phyloP scores from a whole-genome alignment of 2,797 vertebrate genomes.

The Mormyrus hasselquistii region DNA sequence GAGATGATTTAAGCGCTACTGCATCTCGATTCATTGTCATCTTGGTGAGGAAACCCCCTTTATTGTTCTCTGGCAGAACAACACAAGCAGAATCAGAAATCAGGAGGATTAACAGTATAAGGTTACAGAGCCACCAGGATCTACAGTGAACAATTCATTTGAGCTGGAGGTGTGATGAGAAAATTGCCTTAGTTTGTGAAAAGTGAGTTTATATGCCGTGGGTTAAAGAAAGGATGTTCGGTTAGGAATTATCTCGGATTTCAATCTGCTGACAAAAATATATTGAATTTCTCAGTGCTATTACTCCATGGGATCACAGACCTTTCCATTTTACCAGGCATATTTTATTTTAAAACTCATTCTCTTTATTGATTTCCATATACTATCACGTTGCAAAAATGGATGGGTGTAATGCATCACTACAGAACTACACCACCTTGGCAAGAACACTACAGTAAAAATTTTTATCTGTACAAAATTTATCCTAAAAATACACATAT shows the following conservation, averaged over 20 bases:
- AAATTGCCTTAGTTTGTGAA: slow-evolving; percentile 10
- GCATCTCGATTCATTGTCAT: neutral
- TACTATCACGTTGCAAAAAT: slow-evolving; percentile 23
- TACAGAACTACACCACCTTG: slow-evolving; percentile 37
- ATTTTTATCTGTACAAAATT: slow-evolving; percentile 58
- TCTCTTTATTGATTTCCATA: slow-evolving; percentile 26
- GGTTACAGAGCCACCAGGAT: slow-evolving; percentile 24
- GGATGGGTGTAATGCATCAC: slow-evolving; percentile 21
- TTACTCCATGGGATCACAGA: slow-evolving; percentile 15
- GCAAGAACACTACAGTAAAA: slow-evolving; percentile 48
- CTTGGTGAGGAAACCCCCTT: neutral
- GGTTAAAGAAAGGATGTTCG: slow-evolving; percentile 11
- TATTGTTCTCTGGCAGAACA: neutral
- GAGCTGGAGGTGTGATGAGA: neutral
- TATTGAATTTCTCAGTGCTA: slow-evolving; percentile 22
- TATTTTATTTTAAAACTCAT: slow-evolving; percentile 18
- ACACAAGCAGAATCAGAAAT: slow-evolving; percentile 10
- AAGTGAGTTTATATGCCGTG: slow-evolving; percentile 10
- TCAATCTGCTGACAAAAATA: slow-evolving; percentile 24
- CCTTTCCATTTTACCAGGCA: slow-evolving; percentile 14
- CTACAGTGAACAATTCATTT: slow-evolving; percentile 19
- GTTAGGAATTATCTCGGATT: slow-evolving; percentile 23
- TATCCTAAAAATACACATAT: slow-evolving; percentile 50
- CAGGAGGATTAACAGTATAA: slow-evolving; percentile 20
- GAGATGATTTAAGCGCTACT: neutral